phyloP scores from a whole-genome alignment of 1,140 invertebrate species.

The Thaumetopoea pityocampa region DNA sequence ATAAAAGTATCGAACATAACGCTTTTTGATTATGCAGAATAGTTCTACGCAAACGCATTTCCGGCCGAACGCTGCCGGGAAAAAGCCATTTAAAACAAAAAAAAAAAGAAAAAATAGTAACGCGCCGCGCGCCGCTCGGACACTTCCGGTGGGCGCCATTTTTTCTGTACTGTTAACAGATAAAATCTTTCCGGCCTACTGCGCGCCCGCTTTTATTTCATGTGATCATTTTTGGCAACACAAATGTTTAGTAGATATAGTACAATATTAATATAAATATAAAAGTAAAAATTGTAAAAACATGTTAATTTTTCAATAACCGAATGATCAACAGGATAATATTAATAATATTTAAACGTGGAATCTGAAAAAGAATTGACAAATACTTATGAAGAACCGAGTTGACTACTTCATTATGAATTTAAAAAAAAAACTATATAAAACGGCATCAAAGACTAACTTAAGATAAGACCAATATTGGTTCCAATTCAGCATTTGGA shows the following conservation, averaged over 20 bases:
- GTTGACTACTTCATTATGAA: too few relatives aligned
- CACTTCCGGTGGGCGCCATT: constrained; percentile 76
- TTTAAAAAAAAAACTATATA: too few relatives aligned
- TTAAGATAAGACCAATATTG: too few relatives aligned
- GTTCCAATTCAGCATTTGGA: too few relatives aligned
- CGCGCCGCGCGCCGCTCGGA: constrained; percentile 70
- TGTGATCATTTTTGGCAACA: constrained; percentile 51
- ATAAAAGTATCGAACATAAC: constrained; percentile 45
- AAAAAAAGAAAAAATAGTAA: constrained; percentile 71
- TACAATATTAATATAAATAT: too few relatives aligned
- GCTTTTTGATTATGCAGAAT: constrained; percentile 43
- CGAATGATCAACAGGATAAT: too few relatives aligned
- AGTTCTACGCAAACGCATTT: constrained; percentile 75
- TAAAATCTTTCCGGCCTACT: constrained; percentile 75
- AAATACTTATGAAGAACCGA: too few relatives aligned
- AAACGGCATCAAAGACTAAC: too few relatives aligned
- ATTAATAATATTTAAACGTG: too few relatives aligned
- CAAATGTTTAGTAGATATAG: constrained; percentile 4
- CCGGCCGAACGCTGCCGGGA: constrained; percentile 72
- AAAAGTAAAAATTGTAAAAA: too few relatives aligned
- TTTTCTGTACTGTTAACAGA: constrained; percentile 75
- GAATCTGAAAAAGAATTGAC: too few relatives aligned
- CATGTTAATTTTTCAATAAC: too few relatives aligned
- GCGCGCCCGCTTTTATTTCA: constrained; percentile 62
- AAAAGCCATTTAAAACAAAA: constrained; percentile 76